A percentile compares a stretch with the other conserved stretches of the same genome.
These are phyloP conservation scores for Cyrtorhinus lividipennis DNA, from an alignment of 1,140 invertebrate species.

Conservation along the genomic window DNA sequence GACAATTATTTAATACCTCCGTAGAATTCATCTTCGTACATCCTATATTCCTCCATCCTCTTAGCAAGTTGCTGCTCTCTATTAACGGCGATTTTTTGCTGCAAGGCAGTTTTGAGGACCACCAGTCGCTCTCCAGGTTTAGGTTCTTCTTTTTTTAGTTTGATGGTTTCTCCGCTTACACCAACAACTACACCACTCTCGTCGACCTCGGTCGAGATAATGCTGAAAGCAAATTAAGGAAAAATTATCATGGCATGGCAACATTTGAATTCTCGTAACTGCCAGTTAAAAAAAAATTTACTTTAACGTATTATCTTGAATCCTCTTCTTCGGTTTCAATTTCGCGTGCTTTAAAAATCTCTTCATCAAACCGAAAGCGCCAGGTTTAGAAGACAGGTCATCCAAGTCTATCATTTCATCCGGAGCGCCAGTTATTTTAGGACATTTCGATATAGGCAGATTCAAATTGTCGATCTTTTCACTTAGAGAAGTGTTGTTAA, in stretches of 20 bases:
- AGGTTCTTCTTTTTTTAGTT: slow-evolving; percentile 26
- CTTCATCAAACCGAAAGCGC: slow-evolving; percentile 41
- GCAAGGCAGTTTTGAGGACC: slow-evolving; percentile 44
- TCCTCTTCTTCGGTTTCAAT: slow-evolving; percentile 31
- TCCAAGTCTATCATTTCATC: slow-evolving; percentile 45
- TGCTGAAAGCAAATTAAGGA: slow-evolving; percentile 16
- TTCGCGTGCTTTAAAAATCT: slow-evolving; percentile 38
- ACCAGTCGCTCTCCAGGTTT: slow-evolving; percentile 45
- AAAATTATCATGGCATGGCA: background rate
- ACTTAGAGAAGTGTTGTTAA: background rate
- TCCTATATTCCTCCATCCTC: slow-evolving; percentile 12
- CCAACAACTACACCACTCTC: slow-evolving; percentile 16
- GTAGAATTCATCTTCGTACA: slow-evolving; percentile 19
- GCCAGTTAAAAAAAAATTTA: background rate
- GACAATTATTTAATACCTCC: slow-evolving; percentile 11
- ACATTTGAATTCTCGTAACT: background rate
- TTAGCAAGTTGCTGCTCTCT: slow-evolving; percentile 41
- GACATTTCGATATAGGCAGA: slow-evolving; percentile 22
- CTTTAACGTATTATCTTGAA: background rate
- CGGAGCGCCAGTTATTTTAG: slow-evolving; percentile 38
- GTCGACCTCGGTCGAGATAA: slow-evolving; percentile 19
- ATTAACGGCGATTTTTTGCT: slow-evolving; percentile 43
- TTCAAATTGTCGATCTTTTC: background rate
- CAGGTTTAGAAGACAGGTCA: slow-evolving; percentile 29
- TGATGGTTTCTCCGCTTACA: slow-evolving; percentile 18